These are phyloP conservation scores for Triplophysa bombifrons DNA, from an alignment of 2,797 vertebrate genomes.

Conservation along the genomic window DNA sequence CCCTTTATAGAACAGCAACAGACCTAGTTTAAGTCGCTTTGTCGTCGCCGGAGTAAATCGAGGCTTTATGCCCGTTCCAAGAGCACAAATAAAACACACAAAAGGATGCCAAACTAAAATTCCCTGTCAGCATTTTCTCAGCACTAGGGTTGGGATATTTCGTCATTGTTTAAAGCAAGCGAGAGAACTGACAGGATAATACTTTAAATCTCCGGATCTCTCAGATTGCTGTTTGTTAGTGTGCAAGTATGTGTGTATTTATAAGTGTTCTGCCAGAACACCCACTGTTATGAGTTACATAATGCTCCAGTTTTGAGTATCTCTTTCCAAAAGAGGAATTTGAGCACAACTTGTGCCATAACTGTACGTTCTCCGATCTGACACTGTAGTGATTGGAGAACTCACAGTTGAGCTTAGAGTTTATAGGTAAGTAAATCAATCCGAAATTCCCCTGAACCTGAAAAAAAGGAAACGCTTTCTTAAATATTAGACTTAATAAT, in stretches of 20 bases:
- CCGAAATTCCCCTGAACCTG: not conserved
- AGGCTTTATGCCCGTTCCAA: not conserved
- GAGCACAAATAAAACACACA: constrained; percentile 1
- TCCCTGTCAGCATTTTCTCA: constrained; percentile 19
- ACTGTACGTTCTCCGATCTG: not conserved
- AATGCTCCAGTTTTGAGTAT: constrained; percentile 21
- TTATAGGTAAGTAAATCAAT: not conserved
- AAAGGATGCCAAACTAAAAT: constrained; percentile 7
- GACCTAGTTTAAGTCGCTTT: not conserved
- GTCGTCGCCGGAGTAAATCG: not conserved
- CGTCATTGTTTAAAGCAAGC: constrained; percentile 26
- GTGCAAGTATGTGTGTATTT: not conserved
- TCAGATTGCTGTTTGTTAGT: not conserved
- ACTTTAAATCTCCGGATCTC: constrained; percentile 8
- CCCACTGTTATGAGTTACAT: constrained; percentile 28
- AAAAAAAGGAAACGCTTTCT: too few relatives aligned
- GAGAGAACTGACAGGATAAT: not conserved
- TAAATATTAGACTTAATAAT: not conserved
- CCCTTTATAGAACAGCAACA: not conserved
- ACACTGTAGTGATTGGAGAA: not conserved
- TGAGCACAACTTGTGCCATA: not conserved
- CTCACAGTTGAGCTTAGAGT: not conserved
- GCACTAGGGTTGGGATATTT: not conserved
- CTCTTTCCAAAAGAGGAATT: constrained; percentile 14
- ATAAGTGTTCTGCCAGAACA: constrained; percentile 12